Evolutionary conservation across 2,113 vertebrate species (phyloP).

Genomic region (Caracal caracal): DNA sequence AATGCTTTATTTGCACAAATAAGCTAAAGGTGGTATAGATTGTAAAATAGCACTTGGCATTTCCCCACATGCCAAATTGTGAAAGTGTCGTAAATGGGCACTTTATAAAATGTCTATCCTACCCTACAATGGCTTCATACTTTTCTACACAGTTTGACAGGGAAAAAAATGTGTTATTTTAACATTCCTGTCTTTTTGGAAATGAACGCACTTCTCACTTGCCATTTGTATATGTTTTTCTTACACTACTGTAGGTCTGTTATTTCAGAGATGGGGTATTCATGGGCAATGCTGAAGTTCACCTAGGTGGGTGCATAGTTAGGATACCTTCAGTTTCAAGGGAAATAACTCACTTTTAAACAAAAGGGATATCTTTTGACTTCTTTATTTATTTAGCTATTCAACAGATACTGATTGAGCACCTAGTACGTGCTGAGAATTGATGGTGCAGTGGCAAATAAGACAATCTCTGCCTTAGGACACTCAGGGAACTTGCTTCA

Average conservation of each 20-base stretch:
- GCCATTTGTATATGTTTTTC: not conserved
- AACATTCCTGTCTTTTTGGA: not conserved
- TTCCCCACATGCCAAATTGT: not conserved
- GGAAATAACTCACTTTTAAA: not conserved
- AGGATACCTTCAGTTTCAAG: not conserved
- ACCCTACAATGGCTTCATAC: not conserved
- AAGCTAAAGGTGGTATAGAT: not conserved
- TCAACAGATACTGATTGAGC: not conserved
- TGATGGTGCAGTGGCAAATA: not conserved
- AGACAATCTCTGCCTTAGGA: not conserved
- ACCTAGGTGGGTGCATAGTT: not conserved
- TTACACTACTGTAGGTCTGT: too few relatives aligned
- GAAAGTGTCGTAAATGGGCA: not conserved
- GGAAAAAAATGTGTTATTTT: not conserved
- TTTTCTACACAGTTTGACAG: conserved; percentile 3
- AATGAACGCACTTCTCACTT: not conserved
- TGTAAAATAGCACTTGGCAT: not conserved
- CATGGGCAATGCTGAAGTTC: not conserved
- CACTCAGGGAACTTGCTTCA: not conserved
- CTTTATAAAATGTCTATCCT: not conserved
- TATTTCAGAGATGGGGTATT: not conserved
- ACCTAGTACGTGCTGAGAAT: too few relatives aligned
- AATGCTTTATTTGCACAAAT: not conserved
- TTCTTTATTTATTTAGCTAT: not conserved
- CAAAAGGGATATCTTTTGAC: not conserved